Conservation (phyloP, 92 coral and sea anemone species). For the Porites divaricata region DNA sequence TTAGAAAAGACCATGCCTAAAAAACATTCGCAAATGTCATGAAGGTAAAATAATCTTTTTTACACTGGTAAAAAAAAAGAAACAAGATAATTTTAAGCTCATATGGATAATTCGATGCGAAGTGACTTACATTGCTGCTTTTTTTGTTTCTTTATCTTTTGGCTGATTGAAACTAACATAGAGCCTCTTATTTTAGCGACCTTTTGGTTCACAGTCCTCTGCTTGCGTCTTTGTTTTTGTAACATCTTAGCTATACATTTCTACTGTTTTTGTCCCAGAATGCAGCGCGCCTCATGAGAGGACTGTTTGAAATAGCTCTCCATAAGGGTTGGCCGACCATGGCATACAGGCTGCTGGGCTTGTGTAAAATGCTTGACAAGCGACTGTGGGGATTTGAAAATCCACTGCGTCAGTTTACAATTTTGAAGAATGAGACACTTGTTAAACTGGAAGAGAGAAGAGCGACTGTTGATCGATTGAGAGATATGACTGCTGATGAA, state of each 20-base stretch:
- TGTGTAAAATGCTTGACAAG: constrained; percentile 92
- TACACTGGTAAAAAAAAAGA: too few relatives aligned
- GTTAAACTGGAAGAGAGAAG: constrained; percentile 76
- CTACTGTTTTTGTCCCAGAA: constrained; percentile 56
- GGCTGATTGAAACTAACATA: too few relatives aligned
- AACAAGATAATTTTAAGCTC: too few relatives aligned
- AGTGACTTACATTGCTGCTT: too few relatives aligned
- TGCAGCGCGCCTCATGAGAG: constrained; percentile 92
- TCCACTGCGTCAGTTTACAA: constrained; percentile 93
- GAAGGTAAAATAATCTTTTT: too few relatives aligned
- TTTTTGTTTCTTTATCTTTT: too few relatives aligned
- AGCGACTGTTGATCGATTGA: constrained; percentile 72
- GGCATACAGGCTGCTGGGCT: constrained; percentile 79
- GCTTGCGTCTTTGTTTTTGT: too few relatives aligned
- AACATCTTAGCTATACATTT: background rate
- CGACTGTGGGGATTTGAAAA: constrained; percentile 84
- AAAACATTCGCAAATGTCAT: too few relatives aligned
- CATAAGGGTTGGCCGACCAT: constrained; percentile 84
- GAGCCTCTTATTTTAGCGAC: too few relatives aligned
- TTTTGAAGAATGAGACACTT: constrained; percentile 76
- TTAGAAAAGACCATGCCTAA: too few relatives aligned
- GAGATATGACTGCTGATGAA: constrained; percentile 89
- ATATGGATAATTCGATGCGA: too few relatives aligned
- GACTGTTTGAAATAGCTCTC: constrained; percentile 90
- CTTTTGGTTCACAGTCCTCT: too few relatives aligned